These are phyloP conservation scores for Aplysina aerophoba DNA, from an alignment of 37 sponge, comb jelly and placozoan genomes.

Conservation along the genomic window DNA sequence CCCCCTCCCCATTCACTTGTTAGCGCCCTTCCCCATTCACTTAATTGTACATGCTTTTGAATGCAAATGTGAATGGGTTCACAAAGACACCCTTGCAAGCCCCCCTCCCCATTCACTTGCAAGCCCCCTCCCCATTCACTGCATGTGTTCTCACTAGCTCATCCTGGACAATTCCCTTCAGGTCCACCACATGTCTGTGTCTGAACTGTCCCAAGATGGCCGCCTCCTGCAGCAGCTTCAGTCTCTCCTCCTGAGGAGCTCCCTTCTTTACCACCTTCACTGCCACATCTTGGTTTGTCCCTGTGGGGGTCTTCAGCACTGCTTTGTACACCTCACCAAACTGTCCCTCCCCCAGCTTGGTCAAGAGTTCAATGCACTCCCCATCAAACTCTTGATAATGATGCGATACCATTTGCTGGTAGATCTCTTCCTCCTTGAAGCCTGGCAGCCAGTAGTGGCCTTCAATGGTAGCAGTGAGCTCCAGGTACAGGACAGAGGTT, in stretches of 20 bases:
- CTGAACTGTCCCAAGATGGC: conserved; percentile 12
- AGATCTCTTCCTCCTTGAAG: not conserved
- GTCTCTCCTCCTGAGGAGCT: conserved; percentile 7
- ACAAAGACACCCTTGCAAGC: too few species aligned
- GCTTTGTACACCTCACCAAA: conserved; percentile 31
- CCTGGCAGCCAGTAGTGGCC: not conserved
- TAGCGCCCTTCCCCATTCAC: too few species aligned
- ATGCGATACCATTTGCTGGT: not conserved
- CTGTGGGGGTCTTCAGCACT: not conserved
- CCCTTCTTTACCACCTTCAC: conserved; percentile 23
- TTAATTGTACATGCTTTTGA: too few species aligned
- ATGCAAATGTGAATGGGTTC: too few species aligned
- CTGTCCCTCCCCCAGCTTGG: conserved; percentile 13
- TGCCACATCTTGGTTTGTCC: not conserved
- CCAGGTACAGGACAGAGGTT: too few species aligned
- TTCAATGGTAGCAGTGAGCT: not conserved
- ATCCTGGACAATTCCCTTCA: not conserved
- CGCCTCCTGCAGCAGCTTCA: conserved; percentile 12
- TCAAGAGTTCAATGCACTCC: not conserved
- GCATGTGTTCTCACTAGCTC: not conserved
- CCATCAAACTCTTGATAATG: not conserved
- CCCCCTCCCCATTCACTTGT: too few species aligned
- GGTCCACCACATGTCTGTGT: conserved; percentile 10
- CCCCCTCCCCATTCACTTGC: too few species aligned
- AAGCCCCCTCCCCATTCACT: too few species aligned